Base-by-base conservation (phyloP, 2,113 vertebrate species). In the Halcyon malimbica region DNA sequence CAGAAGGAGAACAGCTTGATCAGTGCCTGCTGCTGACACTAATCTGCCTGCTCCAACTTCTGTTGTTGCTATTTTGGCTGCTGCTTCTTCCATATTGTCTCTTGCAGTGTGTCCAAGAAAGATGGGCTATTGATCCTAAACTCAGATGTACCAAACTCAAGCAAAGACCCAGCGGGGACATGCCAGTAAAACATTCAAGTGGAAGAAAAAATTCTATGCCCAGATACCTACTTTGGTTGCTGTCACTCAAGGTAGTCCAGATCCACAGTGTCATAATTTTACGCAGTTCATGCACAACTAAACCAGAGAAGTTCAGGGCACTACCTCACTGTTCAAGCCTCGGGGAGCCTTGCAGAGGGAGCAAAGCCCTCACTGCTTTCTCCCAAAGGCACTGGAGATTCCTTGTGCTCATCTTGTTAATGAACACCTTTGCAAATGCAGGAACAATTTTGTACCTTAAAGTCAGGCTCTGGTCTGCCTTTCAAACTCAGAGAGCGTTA, bases 1-100 rank as follows among this genome's bases (percentile, higher is more conserved):
- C 96, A 97, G 97, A 97, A 97, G 96, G 96, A 90, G 94, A 97
- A 95, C 96, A 97, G 96, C 96, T 97, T 97, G 96, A 96, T 97
- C 89, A 53, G 87, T 95, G 94, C 89, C 92, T 96, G 94, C 95
- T 94, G 82, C 93, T 95, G 95, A 89, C 94, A 82, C 97, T 92
- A 95, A 96, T 95, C 96, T 94, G 84, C 94, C 91, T 95, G 95
- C 85, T 86, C 48, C 54, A 87, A 44, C 89, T 97, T 95, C 96
- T 96, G 94, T 89, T 94, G 94, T 93, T 97, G 94, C 93, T 96
- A 93, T 95, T 97, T 95, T 94, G 95, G 93, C 95, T 97, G 94
- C 92, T 96, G 76, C 85, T 93, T 68, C 87, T 94, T 92, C 89
- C 91, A 94, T 93, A 70, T 78, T 93, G 80, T 70, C 89, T 94